phyloP scores from a whole-genome alignment of 2,888 invertebrate genomes.

The Meganola albula region DNA sequence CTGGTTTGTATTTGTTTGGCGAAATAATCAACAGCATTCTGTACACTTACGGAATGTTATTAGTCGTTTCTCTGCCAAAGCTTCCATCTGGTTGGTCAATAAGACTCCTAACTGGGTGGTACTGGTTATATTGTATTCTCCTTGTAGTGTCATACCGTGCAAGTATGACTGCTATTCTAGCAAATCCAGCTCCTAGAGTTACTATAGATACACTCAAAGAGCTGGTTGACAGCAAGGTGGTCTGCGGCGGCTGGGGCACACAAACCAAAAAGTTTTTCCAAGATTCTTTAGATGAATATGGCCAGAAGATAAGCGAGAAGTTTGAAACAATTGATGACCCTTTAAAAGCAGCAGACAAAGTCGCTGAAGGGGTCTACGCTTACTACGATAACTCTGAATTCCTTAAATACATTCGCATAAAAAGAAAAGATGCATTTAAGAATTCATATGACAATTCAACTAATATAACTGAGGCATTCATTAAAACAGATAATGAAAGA shows the following conservation, averaged over 20 bases:
- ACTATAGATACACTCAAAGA: slow-evolving; percentile 87
- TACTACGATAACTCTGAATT: slow-evolving; percentile 88
- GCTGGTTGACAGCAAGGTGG: slow-evolving; percentile 80
- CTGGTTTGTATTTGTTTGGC: slow-evolving; percentile 83
- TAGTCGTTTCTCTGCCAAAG: slow-evolving; percentile 86
- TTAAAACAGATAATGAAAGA: slow-evolving; percentile 42
- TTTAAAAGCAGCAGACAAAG: slow-evolving; percentile 80
- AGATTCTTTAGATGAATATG: slow-evolving; percentile 81
- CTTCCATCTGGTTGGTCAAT: slow-evolving; percentile 89
- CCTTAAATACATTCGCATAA: slow-evolving; percentile 81
- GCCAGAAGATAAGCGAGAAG: slow-evolving; percentile 81
- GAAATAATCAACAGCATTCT: slow-evolving; percentile 84
- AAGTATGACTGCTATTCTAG: slow-evolving; percentile 90
- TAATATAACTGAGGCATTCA: slow-evolving; percentile 30
- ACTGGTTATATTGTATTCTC: slow-evolving; percentile 90
- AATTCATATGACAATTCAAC: slow-evolving; percentile 36
- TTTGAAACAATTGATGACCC: slow-evolving; percentile 81
- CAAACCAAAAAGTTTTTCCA: slow-evolving; percentile 84
- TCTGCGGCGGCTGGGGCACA: slow-evolving; percentile 84
- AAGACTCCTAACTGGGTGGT: slow-evolving; percentile 89
- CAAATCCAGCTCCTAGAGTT: slow-evolving; percentile 86
- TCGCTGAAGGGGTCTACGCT: slow-evolving; percentile 84
- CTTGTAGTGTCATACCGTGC: slow-evolving; percentile 89
- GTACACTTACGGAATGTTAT: slow-evolving; percentile 88
- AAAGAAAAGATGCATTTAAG: slow-evolving; percentile 58